These are phyloP conservation scores for Crocallis elinguaria DNA, from an alignment of 2,888 invertebrate genomes.

Conservation along the genomic window DNA sequence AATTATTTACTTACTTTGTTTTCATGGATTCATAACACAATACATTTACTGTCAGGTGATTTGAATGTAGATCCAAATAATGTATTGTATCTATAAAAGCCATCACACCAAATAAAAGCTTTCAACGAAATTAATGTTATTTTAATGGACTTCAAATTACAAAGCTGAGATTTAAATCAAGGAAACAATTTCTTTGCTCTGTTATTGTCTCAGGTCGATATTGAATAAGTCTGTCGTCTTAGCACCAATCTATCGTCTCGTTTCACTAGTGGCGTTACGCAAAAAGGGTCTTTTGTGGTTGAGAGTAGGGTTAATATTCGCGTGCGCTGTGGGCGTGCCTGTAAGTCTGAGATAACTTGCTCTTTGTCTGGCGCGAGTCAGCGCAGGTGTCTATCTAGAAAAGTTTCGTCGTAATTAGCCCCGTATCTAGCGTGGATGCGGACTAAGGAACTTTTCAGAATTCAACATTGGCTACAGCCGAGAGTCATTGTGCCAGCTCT, in stretches of 20 bases:
- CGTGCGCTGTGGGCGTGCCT: conserved; percentile 55
- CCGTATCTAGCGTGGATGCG: conserved; percentile 78
- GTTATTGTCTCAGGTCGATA: conserved; percentile 65
- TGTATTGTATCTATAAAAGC: conserved; percentile 29
- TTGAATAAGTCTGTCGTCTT: conserved; percentile 65
- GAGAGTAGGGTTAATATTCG: conserved; percentile 60
- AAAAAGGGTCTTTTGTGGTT: conserved; percentile 52
- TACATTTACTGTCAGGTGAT: conserved; percentile 39
- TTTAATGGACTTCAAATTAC: conserved; percentile 50
- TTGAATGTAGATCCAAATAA: conserved; percentile 32
- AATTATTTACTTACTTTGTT: conserved; percentile 50
- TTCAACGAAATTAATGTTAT: conserved; percentile 48
- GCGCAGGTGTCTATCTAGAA: conserved; percentile 84
- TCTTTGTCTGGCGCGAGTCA: conserved; percentile 80
- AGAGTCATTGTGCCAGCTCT: conserved; percentile 78
- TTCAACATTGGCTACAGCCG: conserved; percentile 78
- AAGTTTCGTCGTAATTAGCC: conserved; percentile 82
- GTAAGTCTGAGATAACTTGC: conserved; percentile 79
- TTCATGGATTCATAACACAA: conserved; percentile 43
- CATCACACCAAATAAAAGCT: conserved; percentile 41
- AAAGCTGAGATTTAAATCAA: conserved; percentile 52
- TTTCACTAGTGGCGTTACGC: conserved; percentile 40
- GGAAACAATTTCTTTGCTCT: conserved; percentile 57
- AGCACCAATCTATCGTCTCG: conserved; percentile 61
- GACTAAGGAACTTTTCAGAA: conserved; percentile 80